Percentiles rank a stretch among this genome's conserved stretches.
These are phyloP conservation scores for Aurelia aurita DNA, from an alignment of 30 jellyfish, hydroid and myxozoan genomes.

Conservation along the genomic window DNA sequence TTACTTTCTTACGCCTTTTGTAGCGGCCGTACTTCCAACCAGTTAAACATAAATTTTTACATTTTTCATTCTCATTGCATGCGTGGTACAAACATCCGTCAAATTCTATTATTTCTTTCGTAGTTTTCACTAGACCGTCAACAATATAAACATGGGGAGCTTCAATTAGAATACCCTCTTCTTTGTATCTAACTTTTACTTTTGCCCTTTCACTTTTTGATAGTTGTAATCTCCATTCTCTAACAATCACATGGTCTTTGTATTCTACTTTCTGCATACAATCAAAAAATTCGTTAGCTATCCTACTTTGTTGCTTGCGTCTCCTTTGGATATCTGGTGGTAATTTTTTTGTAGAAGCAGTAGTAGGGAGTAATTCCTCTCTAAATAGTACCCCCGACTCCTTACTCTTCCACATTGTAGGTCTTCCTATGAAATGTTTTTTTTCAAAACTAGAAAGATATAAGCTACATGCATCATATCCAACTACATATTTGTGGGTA, in stretches of 20 bases:
- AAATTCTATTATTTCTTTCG: neutral
- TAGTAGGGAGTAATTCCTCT: too few species aligned
- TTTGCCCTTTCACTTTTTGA: neutral
- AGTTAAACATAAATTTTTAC: too few species aligned
- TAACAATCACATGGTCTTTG: neutral
- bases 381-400: too few species aligned
- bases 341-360: too few species aligned
- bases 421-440: constrained; percentile 4
- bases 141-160: neutral
- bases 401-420: too few species aligned
- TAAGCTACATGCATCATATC: constrained; percentile 13
- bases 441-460: constrained; percentile 15
- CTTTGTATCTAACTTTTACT: neutral
- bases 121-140: neutral
- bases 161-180: neutral
- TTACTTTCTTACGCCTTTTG: too few species aligned
- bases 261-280: neutral
- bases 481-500: neutral
- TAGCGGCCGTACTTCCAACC: too few species aligned
- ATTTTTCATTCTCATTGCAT: neutral
- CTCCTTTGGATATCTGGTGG: too few species aligned
- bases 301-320: neutral
- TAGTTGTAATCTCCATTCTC: neutral
- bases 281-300: neutral
- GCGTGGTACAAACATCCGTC: constrained; percentile 46